Evolutionary conservation across 2,888 invertebrate species (phyloP).

Genomic region (Cerastis leucographa): DNA sequence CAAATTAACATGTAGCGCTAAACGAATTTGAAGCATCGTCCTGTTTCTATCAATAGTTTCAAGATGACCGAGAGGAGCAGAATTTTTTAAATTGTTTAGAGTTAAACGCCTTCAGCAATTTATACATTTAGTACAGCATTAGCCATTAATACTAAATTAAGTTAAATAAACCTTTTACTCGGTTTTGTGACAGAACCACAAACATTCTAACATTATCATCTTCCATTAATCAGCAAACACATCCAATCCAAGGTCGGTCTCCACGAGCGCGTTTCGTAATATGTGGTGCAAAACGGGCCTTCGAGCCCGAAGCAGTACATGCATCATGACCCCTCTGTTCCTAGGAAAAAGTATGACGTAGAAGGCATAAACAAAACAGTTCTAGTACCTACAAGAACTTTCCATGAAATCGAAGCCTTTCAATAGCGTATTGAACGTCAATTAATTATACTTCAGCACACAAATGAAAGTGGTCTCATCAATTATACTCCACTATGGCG

Average conservation of each 20-base stretch:
- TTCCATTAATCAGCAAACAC: too few relatives aligned
- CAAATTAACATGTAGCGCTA: background rate
- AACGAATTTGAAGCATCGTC: background rate
- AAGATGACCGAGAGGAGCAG: background rate
- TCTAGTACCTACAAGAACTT: slow-evolving; percentile 17
- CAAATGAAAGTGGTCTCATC: slow-evolving; percentile 55
- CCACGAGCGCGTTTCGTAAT: background rate
- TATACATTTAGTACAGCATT: too few relatives aligned
- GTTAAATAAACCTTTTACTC: too few relatives aligned
- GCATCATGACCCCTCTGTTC: background rate
- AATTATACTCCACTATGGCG: slow-evolving; percentile 45
- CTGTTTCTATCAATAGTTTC: background rate
- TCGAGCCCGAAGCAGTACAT: background rate
- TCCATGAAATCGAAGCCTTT: slow-evolving; percentile 51
- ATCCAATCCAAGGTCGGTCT: too few relatives aligned
- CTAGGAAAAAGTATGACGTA: slow-evolving; percentile 13
- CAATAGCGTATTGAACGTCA: slow-evolving; percentile 46
- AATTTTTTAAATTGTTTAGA: background rate
- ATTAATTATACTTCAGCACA: slow-evolving; percentile 56
- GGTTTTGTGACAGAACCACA: too few relatives aligned
- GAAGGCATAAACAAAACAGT: slow-evolving; percentile 21
- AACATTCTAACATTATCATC: too few relatives aligned
- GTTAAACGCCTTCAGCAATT: too few relatives aligned
- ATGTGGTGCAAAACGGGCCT: background rate
- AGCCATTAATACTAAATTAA: too few relatives aligned